Evolutionary conservation across 2,888 invertebrate genomes (phyloP).

Genomic region (Norana najaformis): DNA sequence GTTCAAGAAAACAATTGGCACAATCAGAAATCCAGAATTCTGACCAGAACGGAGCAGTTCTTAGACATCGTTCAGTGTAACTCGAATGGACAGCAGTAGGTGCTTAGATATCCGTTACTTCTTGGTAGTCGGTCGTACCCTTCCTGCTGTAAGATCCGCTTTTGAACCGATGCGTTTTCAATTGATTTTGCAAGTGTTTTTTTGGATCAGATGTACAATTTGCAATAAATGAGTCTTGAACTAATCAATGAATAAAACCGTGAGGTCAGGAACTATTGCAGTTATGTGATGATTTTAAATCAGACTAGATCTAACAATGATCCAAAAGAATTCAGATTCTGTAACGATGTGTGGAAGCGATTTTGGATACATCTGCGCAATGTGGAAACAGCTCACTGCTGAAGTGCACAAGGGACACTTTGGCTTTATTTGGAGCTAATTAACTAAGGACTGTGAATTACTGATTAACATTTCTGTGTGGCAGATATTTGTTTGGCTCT

Average conservation of each 20-base stretch:
- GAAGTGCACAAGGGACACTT: background rate
- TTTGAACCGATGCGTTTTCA: background rate
- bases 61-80: background rate
- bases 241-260: background rate
- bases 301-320: background rate
- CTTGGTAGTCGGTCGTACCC: background rate
- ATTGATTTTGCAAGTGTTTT: conserved; percentile 13
- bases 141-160: background rate
- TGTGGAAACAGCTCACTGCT: background rate
- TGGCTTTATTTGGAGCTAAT: background rate
- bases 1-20: background rate
- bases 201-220: background rate
- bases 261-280: background rate
- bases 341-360: background rate
- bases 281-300: background rate
- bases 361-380: too few species aligned
- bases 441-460: background rate
- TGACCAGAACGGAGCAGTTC: background rate
- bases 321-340: background rate
- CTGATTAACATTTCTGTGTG: background rate
- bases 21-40: background rate
- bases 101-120: background rate
- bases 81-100: background rate
- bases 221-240: background rate
- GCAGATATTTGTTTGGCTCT: background rate